Conservation (phyloP, 2,888 invertebrate genomes). For the Hirudinaria manillensis region DNA sequence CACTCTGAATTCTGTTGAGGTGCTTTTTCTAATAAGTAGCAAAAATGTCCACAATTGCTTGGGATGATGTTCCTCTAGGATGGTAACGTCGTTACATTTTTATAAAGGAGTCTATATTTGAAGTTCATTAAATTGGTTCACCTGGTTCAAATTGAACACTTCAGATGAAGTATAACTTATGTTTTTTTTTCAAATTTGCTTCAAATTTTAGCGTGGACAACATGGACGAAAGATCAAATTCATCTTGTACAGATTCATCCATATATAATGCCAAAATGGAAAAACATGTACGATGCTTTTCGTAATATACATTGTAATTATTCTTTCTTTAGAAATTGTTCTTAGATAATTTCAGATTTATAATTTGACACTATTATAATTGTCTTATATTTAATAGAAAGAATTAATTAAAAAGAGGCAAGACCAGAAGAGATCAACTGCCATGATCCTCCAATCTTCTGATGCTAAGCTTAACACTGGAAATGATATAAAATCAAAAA, state of each 20-base stretch:
- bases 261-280: slow-evolving; percentile 28
- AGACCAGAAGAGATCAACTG: slow-evolving; percentile 24
- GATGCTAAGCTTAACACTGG: slow-evolving; percentile 1
- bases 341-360: neutral
- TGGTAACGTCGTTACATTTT: neutral
- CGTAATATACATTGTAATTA: neutral
- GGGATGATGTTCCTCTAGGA: slow-evolving; percentile 29
- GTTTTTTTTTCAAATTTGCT: neutral
- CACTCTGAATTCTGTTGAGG: too few relatives aligned
- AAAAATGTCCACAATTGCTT: slow-evolving; percentile 23
- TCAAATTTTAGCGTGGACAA: slow-evolving; percentile 14
- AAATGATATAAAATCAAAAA: neutral
- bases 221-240: slow-evolving; percentile 14
- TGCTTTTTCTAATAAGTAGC: neutral
- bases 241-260: slow-evolving; percentile 7
- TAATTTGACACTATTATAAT: neutral
- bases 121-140: neutral
- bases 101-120: neutral
- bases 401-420: slow-evolving; percentile 24
- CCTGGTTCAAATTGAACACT: neutral
- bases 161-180: neutral
- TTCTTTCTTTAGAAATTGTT: neutral
- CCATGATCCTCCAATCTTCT: slow-evolving; percentile 17
- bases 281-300: slow-evolving; percentile 23
- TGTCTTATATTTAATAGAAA: slow-evolving; percentile 4